Percentiles rank a stretch among this genome's conserved stretches.
Evolutionary conservation across 2,797 vertebrate species (phyloP).

Genomic region (Scyliorhinus canicula): DNA sequence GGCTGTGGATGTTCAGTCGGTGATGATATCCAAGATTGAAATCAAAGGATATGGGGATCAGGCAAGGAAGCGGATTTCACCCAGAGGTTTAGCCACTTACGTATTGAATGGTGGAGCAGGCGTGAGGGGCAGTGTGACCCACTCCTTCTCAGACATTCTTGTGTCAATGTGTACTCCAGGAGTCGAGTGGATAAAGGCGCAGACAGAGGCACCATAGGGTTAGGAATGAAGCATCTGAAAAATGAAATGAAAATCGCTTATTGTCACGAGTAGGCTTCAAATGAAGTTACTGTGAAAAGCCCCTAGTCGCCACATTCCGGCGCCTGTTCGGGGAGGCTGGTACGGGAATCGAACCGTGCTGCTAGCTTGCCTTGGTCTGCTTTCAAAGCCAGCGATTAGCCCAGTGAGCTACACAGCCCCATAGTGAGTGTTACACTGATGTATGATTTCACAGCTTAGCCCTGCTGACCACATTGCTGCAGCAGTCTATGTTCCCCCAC

Average conservation of each 20-base stretch:
- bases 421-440: not conserved
- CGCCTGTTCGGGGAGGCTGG: too few relatives aligned
- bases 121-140: not conserved
- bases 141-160: not conserved
- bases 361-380: too few relatives aligned
- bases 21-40: not conserved
- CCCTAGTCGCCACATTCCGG: too few relatives aligned
- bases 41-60: not conserved
- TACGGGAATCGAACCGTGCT: too few relatives aligned
- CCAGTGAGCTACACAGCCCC: too few relatives aligned
- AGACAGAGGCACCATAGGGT: not conserved
- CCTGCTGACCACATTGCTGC: not conserved
- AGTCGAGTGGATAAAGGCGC: not conserved
- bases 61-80: not conserved
- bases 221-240: too few relatives aligned
- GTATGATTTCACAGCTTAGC: not conserved
- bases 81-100: not conserved
- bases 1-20: too few relatives aligned
- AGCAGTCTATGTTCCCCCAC: not conserved
- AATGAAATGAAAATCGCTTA: too few relatives aligned
- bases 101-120: not conserved
- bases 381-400: too few relatives aligned
- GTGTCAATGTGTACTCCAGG: not conserved
- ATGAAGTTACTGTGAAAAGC: too few relatives aligned
- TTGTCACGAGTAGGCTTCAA: too few relatives aligned